phyloP scores from a whole-genome alignment of 2,888 invertebrate genomes.

The Leucania comma region DNA sequence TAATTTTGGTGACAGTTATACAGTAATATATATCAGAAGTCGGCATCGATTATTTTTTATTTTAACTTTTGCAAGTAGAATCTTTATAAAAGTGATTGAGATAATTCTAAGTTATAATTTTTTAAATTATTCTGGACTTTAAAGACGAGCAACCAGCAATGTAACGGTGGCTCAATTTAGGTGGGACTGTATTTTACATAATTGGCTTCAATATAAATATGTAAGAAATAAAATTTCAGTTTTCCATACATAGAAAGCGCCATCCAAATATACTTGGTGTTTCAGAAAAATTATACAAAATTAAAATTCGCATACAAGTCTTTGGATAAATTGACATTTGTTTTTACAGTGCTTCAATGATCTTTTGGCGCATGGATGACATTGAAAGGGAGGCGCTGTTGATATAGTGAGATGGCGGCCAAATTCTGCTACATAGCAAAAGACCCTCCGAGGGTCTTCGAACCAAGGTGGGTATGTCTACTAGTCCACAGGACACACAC shows the following conservation, averaged over 20 bases:
- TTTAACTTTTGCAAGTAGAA: too few relatives aligned
- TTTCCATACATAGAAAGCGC: not conserved
- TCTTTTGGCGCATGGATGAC: not conserved
- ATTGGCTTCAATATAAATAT: too few relatives aligned
- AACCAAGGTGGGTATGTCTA: not conserved
- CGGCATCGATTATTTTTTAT: not conserved
- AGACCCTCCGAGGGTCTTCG: not conserved
- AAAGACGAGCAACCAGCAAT: not conserved
- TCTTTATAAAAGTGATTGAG: not conserved
- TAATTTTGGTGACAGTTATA: not conserved
- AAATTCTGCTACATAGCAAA: not conserved
- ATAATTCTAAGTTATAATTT: not conserved
- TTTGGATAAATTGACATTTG: not conserved
- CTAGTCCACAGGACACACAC: constrained; percentile 95
- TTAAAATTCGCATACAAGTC: not conserved
- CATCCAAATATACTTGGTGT: not conserved
- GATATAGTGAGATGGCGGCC: not conserved
- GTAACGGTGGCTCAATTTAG: not conserved
- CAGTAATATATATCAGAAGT: not conserved
- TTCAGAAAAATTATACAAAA: not conserved
- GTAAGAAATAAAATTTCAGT: not conserved
- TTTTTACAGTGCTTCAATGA: constrained; percentile 4
- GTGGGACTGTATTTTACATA: not conserved
- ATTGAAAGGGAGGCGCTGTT: not conserved
- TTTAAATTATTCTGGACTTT: not conserved